Evolutionary conservation across 2,797 vertebrate species (phyloP), one percentile per base, ranked within the genome.

Genomic region (Amniataba percoides): DNA sequence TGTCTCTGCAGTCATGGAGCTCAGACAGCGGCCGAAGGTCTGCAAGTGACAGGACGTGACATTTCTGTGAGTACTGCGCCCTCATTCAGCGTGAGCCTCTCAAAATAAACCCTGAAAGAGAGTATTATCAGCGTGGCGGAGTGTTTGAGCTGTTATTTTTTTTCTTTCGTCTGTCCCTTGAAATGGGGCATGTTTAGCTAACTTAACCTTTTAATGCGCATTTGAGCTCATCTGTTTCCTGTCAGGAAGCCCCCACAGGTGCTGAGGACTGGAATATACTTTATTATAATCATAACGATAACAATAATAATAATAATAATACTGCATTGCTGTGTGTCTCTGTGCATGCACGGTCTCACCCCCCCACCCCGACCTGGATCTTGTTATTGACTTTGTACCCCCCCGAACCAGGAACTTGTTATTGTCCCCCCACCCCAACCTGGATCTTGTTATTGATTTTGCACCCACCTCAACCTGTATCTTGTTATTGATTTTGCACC

Each of bases 1-100:
- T 52, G 14, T 31, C 16, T 61, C 42, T 5, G 69, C 71, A 25
- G 55, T 39, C 27, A 82, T 71, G 79, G 74, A 67, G 27, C 48
- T 31, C 5, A 13, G 60, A 74, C 69, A 15, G 62, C 3, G 86
- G 53, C 18, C 55, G 74, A 85, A 82, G 87, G 79, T 89, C 70
- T 62, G 9, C 64, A 1, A 36, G 55, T 64, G 64, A 85, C 78
- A 46, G 48, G n/a, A 39, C 31, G 11, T 12, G 3, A 10, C 53
- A 3, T 64, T 72, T 67, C 60, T 59, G 87, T 85, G 40, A 89
- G 90, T 88, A 65, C 69, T 7, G 19, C 0, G 2, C 3, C 19
- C 36, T 27, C 7, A 46, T 27, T 11, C 23, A 2, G 3, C 7
- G 12, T 34, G 18, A 16, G 5, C 13, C 3, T 0, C 0, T 0